Evolutionary conservation across 2,113 vertebrate species (phyloP), one percentile per base, ranked within the genome.

Genomic region (Psittacula cyanocephala): DNA sequence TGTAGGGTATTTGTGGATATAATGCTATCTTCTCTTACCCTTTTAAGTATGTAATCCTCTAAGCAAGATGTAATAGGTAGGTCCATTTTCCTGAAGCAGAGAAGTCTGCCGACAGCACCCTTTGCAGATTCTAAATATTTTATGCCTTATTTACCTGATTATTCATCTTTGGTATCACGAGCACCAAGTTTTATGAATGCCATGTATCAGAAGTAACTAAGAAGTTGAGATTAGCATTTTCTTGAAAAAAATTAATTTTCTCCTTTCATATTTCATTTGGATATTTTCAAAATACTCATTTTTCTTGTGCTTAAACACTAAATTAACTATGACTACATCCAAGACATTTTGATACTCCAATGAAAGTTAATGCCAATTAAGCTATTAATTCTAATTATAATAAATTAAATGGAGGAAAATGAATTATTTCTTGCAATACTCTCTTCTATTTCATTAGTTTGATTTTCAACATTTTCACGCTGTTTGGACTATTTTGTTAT

Each of bases 391-490:
- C 49, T 70, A 84, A 81, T 65, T 28, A 68, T 43, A 88, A 79
- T 35, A 82, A 81, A 83, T 33, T 50, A 33, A 57, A 72, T n/a
- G 37, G 11, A 69, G 3, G 10, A 71, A 93, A 90, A 82, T 3
- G 0, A 81, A 43, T 67, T 50, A 77, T 70, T 82, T 70, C 24
- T 82, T 35, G 7, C 49, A 77, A 81, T 67, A 25, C 24, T 52
- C 22, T 75, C 44, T 76, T 85, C 31, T 86, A 52, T 77, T 95
- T 80, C 37, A 87, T 84, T 93, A 93, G 50, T 31, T 94, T 84
- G 33, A 64, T 39, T 68, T 89, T 29, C 29, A 79, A 72, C 5
- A 76, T 15, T 63, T 47, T 39, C 1, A 2, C 33, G 47, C 16
- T 37, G 12, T 88, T 88, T 88, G 28, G 47, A 84, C 29, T 89